phyloP scores from a whole-genome alignment of 2,797 vertebrate species.

The Myioborus melanocephalus region DNA sequence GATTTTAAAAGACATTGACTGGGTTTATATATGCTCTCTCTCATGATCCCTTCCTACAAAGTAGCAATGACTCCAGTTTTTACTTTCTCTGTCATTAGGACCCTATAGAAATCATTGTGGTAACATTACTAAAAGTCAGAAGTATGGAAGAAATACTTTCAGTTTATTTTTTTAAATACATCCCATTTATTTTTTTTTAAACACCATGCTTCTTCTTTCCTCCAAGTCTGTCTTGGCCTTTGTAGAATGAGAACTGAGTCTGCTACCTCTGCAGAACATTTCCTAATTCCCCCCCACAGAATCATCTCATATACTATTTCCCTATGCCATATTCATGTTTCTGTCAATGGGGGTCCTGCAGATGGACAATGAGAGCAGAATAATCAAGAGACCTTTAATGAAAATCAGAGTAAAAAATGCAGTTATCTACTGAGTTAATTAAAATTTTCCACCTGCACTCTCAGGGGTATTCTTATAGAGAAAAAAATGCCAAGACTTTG shows the following conservation, averaged over 20 bases:
- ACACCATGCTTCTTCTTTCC: not conserved
- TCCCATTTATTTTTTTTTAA: not conserved
- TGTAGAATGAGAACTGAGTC: not conserved
- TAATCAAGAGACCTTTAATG: not conserved
- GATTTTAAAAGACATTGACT: not conserved
- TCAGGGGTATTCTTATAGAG: not conserved
- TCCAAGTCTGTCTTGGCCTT: not conserved
- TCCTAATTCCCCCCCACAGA: not conserved
- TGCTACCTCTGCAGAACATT: not conserved
- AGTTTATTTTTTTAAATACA: not conserved
- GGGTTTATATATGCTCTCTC: not conserved
- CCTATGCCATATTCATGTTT: not conserved
- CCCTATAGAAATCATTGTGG: not conserved
- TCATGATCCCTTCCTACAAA: not conserved
- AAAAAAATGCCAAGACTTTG: not conserved
- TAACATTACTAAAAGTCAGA: not conserved
- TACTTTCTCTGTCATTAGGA: not conserved
- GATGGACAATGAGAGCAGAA: not conserved
- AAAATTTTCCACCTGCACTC: conserved; percentile 28
- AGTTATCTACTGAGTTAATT: conserved; percentile 34
- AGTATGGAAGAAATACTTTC: not conserved
- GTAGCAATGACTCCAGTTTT: not conserved
- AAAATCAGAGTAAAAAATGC: not conserved
- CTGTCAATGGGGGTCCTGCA: not conserved
- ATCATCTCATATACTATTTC: not conserved